Evolutionary conservation across 2,113 vertebrate species (phyloP), one percentile per base, ranked within the genome.

Genomic region (Aphyosemion australe): DNA sequence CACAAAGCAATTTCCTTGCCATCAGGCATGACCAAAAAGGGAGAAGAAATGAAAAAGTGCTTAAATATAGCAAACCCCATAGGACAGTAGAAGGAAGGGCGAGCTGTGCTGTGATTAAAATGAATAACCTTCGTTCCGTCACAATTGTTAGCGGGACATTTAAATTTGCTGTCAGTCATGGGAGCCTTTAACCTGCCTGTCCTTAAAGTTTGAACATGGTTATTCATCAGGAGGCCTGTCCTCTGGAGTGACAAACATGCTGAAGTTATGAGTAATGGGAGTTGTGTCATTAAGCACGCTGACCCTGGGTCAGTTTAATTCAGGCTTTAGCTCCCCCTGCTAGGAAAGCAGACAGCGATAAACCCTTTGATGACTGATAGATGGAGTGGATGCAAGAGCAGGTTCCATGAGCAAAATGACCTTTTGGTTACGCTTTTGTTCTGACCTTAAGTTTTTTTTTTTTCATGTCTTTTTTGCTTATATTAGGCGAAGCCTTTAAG

Each of bases 61-160:
- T 90, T 88, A 91, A 91, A 89, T 89, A 90, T 89, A 91, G 87
- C 76, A 87, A 26, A 76, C 79, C 84, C 84, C 76, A 65, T 72
- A 82, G 84, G 88, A 88, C 54, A 72, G 83, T 47, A 72, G 72
- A 72, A 69, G 79, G 80, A 76, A 76, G 84, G 79, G 82, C 11
- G 53, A 70, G 84, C 86, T 75, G 78, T 74, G 50, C 74, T 87
- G 85, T 91, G 87, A 90, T 89, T 89, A 89, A 83, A 88, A 85
- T 74, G 85, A 88, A 84, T 86, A 90, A 88, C 83, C 90, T 89
- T 90, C 78, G 74, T 82, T 87, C 78, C 76, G 82, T 85, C 80
- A 70, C 50, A 67, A 82, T 85, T 87, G 77, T 78, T 87, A 83
- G 72, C 62, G 57, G 49, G 37, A 71, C 59, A 53, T 76, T 80